These are phyloP conservation scores for Dolichopus griseipennis DNA, from an alignment of 2,888 invertebrate genomes.

Conservation along the genomic window DNA sequence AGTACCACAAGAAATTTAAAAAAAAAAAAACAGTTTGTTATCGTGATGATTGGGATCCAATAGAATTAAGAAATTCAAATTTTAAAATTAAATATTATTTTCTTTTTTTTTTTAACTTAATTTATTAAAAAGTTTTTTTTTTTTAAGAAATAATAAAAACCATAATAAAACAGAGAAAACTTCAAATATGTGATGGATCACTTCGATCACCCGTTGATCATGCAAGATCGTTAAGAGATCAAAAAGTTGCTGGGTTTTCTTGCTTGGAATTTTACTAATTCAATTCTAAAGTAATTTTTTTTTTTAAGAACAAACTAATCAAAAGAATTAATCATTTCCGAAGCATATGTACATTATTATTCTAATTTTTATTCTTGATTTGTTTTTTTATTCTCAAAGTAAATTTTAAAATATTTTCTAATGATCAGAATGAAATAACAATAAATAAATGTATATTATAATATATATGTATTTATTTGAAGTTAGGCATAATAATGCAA, in stretches of 20 bases:
- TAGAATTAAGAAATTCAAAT: background rate
- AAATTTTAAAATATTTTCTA: background rate
- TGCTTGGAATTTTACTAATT: background rate
- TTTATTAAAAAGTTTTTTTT: background rate
- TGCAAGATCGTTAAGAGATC: constrained; percentile 8
- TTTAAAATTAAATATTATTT: background rate
- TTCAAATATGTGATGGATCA: constrained; percentile 10
- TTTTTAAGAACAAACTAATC: background rate
- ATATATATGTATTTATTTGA: background rate
- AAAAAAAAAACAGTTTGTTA: too few relatives aligned
- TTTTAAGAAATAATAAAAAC: background rate
- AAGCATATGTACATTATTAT: too few relatives aligned
- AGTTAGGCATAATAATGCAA: background rate
- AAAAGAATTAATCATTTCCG: background rate
- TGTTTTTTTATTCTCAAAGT: background rate
- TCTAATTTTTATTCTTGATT: too few relatives aligned
- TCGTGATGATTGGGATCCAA: too few relatives aligned
- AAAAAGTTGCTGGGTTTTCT: background rate
- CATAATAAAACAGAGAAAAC: background rate
- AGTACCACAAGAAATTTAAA: too few relatives aligned
- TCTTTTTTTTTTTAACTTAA: background rate
- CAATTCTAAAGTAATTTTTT: background rate
- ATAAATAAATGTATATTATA: background rate
- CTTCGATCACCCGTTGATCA: constrained; percentile 12
- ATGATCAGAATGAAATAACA: background rate